Conservation (phyloP, 2,888 invertebrate species). For the Drosophila putrida region DNA sequence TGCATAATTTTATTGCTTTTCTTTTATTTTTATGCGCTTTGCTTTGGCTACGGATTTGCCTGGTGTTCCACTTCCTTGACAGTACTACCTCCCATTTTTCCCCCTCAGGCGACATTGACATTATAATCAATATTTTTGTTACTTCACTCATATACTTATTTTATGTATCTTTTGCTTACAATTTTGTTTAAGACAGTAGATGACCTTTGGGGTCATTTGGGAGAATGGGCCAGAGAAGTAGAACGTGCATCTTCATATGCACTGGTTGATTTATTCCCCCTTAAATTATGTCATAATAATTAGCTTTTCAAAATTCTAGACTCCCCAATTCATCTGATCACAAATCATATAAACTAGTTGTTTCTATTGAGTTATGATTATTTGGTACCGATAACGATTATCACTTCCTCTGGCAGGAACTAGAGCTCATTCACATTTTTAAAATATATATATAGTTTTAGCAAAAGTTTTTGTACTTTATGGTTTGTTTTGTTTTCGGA, state of each 20-base stretch:
- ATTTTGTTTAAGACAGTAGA: constrained; percentile 28
- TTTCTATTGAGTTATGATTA: not conserved
- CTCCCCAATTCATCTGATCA: not conserved
- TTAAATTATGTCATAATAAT: not conserved
- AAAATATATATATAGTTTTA: constrained; percentile 18
- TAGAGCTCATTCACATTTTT: not conserved
- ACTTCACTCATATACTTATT: constrained; percentile 53
- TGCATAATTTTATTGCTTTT: constrained; percentile 82
- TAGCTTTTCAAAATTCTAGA: not conserved
- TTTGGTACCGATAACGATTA: constrained; percentile 7
- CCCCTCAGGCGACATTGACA: constrained; percentile 64
- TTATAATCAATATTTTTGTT: constrained; percentile 78
- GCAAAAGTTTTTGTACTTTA: constrained; percentile 54
- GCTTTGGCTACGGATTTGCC: constrained; percentile 46
- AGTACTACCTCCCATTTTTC: not conserved
- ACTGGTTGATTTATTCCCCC: not conserved
- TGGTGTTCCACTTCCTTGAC: constrained; percentile 48
- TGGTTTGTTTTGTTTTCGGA: constrained; percentile 63
- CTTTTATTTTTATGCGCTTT: constrained; percentile 77
- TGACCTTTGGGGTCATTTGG: constrained; percentile 46
- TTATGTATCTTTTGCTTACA: constrained; percentile 34
- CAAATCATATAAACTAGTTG: constrained; percentile 1
- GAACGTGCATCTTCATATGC: constrained; percentile 16
- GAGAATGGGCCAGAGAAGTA: not conserved
- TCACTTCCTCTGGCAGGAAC: not conserved